A percentile compares a stretch with the other conserved stretches of the same genome.
These are phyloP conservation scores for Apostichopus parvimensis DNA, from an alignment of 35 echinoderm and acorn worm genomes.

Conservation along the genomic window DNA sequence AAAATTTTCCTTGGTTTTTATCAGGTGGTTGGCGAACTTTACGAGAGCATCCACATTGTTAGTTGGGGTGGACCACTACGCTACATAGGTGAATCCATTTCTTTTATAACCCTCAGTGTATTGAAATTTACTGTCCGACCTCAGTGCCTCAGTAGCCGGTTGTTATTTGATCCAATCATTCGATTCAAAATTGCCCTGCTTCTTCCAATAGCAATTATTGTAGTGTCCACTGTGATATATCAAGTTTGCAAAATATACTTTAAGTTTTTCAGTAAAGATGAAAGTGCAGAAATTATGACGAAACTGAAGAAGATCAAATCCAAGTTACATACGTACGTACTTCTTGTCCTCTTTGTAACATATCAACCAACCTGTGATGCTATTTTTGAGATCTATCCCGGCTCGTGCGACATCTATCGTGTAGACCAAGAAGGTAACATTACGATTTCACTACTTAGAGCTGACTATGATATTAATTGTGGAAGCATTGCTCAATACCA, in stretches of 20 bases:
- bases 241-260: not conserved
- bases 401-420: conserved; percentile 33
- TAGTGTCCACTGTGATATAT: not conserved
- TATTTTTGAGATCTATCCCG: conserved; percentile 49
- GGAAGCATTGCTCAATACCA: not conserved
- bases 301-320: no score
- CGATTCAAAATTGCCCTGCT: conserved; percentile 20
- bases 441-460: conserved; percentile 1
- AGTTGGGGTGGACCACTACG: conserved; percentile 23
- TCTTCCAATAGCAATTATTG: not conserved
- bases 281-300: no score
- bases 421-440: not conserved
- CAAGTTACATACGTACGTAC: no score
- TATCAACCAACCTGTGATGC: conserved; percentile 16
- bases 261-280: not conserved
- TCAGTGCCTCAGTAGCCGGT: conserved; percentile 27
- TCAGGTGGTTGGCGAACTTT: conserved; percentile 61
- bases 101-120: conserved; percentile 19
- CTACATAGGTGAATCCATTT: conserved; percentile 25
- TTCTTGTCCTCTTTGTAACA: no score
- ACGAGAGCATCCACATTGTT: conserved; percentile 21
- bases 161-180: not conserved
- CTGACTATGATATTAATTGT: conserved; percentile 59
- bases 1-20: conserved; percentile 68
- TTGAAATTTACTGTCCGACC: conserved; percentile 31